Evolutionary conservation across 2,113 vertebrate genomes (phyloP), one percentile per base, ranked within the genome.

Genomic region (Chrysochloris asiatica): DNA sequence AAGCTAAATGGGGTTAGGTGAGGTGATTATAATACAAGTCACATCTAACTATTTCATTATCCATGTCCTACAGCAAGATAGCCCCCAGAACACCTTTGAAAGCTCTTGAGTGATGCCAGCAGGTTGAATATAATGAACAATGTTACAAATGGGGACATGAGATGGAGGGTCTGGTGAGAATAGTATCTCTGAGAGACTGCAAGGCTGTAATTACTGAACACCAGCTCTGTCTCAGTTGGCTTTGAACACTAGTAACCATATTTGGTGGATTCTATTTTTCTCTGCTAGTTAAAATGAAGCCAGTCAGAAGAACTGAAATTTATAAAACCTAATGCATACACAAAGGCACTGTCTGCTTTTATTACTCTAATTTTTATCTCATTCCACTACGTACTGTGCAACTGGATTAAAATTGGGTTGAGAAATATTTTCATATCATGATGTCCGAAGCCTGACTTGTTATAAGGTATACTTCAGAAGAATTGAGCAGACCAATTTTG

Each of bases 11-110:
- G 96, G 96, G 97, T 96, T 98, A 98, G 98, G 98, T 96, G 98
- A 97, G 87, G 86, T 65, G 56, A 98, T 98, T 98, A 97, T 97
- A 97, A 98, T 96, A 97, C 98, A 95, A 98, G 97, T 98, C 97
- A 98, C 97, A 96, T 97, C 97, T 95, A 97, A 97, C 97, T 97
- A 96, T 98, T 98, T 98, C 98, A 98, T 98, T 98, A 98, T 97
- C 98, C 94, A 7, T 94, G 92, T 98, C 97, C 97, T 97, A 95
- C 97, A 97, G 97, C 97, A 97, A 93, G 97, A 97, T 98, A 97
- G 98, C 95, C 98, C 98, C 97, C 98, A 97, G 98, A 98, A 98
- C 96, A 96, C 96, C 96, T 98, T 98, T 98, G 98, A 98, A 98
- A 98, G 97, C 98, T 98, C 97, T 90, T 81, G 97, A 97, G 97